Evolutionary conservation across 2,113 vertebrate species (phyloP), one percentile per base, ranked within the genome.

Genomic region (Cyprinus carpio): DNA sequence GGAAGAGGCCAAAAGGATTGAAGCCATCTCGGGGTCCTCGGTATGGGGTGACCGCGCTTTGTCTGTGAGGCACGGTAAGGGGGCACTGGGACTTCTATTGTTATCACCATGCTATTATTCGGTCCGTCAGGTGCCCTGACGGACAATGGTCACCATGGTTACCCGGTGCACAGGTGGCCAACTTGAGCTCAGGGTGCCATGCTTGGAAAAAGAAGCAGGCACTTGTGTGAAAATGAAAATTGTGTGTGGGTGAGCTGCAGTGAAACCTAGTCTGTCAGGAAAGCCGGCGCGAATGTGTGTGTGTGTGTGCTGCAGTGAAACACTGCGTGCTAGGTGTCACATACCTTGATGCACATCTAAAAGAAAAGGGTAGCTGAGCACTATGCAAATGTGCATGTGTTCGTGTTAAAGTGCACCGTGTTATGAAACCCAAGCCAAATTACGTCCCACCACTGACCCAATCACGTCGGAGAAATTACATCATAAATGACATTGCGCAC

Each of bases 401-500:
- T 76, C 40, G 71, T 81, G 83, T 29, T 69, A 87, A 87, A 90
- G 78, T 2, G 20, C 20, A 81, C 56, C 40, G 20, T 84, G 83
- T 87, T 75, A 77, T 87, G 87, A 85, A 85, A 87, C 76, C 34
- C 29, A 83, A 87, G 71, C 40, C 23, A n/a, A 15, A 49, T 25
- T 71, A 46, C 79, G 75, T 84, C 69, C 65, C 82, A 62, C 65
- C 58, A 5, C n/a, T 4, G 34, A 27, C 71, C 37, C 5, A 40
- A 60, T 49, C 25, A 4, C 10, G 9, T 69, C 62, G 31, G 62
- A 46, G 43, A 43, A 83, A 72, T 72, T 7, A 58, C 49, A 12
- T 83, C 13, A 58, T 40, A 40, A 40, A 40, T 40, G 37, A 40
- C 37, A 40, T 40, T 5, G 40, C 7, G 7, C 34, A 25, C 46